Evolutionary conservation across 2,888 invertebrate genomes (phyloP), one percentile per base, ranked within the genome.

Genomic region (Rhingia rostrata): DNA sequence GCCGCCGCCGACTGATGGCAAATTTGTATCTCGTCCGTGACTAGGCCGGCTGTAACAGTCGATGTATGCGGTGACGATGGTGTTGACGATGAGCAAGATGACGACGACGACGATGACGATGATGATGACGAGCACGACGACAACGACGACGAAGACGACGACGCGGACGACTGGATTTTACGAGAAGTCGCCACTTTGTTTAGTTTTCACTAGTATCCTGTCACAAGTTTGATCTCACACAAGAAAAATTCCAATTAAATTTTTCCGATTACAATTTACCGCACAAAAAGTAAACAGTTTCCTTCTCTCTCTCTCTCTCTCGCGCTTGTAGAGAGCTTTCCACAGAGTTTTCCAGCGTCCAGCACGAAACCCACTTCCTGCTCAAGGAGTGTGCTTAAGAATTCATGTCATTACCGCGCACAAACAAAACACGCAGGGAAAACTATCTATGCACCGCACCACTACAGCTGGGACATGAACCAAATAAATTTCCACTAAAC

Each of bases 141-240:
- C 0, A 80, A 69, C 1, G 67, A 63, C 0, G 77, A 82, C 67
- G 79, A 81, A 64, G 77, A 80, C 84, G 84, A 74, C 70, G 84
- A 84, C 81, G 85, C 66, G 56, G 85, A 77, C 75, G 85, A 81
- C 67, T 70, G 81, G 32, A 72, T 70, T 80, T 79, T 87, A 60
- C 73, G 87, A 61, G 86, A 81, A 84, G 87, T 81, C 87, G 87
- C 87, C 87, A 87, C 87, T 87, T 87, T 87, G 87, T 87, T 73
- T 39, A 63, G 37, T 58, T 37, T 79, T 86, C 72, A 72, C 63
- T 49, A 22, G 2, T 22, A 69, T 49, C 54, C 41, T 43, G 64
- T 77, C 58, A 64, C 70, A 64, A 67, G 39, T 54, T 64, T 12
- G 3, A 49, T 32, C 22, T 58, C 14, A 39, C 47, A 14, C 7